Conservation (phyloP, 2,113 vertebrate species). For the Nerophis lumbriciformis region DNA sequence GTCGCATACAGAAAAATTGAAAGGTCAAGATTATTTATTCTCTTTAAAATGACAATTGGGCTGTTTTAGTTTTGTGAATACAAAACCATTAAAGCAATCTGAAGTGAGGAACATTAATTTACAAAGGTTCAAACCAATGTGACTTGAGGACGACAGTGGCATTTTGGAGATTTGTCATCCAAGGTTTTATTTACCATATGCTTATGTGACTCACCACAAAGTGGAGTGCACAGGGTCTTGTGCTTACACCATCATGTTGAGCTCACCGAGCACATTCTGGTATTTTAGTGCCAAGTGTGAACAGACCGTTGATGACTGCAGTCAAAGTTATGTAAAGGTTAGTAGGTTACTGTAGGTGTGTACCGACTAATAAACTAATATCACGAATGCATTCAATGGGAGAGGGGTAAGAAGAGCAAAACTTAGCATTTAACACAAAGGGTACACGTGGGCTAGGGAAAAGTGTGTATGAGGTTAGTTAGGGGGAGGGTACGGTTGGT, state of each 20-base stretch:
- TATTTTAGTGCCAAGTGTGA: conserved; percentile 21
- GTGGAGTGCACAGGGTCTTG: neutral
- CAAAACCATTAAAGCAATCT: no score
- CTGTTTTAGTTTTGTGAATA: no score
- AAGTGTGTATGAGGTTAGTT: conserved; percentile 1
- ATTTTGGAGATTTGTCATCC: neutral
- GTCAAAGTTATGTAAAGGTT: neutral
- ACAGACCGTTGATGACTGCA: neutral
- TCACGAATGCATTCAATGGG: neutral
- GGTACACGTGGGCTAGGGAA: no score
- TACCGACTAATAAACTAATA: neutral
- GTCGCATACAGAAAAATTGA: no score
- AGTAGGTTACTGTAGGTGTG: neutral
- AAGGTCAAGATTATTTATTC: no score
- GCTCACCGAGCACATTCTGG: conserved; percentile 2
- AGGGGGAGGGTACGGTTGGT: conserved; percentile 14
- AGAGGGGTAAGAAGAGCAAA: conserved; percentile 20
- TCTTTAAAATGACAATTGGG: no score
- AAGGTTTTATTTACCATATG: neutral
- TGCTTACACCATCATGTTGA: neutral
- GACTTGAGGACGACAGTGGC: neutral
- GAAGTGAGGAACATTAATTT: neutral
- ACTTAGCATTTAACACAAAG: neutral
- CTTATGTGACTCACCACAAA: neutral
- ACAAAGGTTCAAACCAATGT: neutral